phyloP scores from a whole-genome alignment of 2,797 vertebrate genomes.

The Dendrocincla tyrannina region DNA sequence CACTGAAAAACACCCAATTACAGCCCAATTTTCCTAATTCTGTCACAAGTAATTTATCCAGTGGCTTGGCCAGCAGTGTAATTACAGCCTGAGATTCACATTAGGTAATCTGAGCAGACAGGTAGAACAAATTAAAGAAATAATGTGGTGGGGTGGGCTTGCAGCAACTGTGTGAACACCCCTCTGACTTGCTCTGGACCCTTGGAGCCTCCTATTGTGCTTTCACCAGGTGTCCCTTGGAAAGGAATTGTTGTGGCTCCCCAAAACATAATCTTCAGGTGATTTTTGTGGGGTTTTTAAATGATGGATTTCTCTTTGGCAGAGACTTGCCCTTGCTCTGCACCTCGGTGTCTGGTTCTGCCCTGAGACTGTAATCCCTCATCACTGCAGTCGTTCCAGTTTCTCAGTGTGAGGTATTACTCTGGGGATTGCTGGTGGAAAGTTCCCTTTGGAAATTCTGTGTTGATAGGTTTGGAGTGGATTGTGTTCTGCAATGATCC shows the following conservation, averaged over 20 bases:
- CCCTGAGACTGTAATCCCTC: not conserved
- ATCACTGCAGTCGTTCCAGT: not conserved
- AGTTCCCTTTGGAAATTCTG: not conserved
- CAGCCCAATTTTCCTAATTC: slow-evolving; percentile 6
- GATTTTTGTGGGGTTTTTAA: not conserved
- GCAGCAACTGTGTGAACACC: fast-evolving
- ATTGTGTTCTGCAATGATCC: not conserved
- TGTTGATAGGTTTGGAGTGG: not conserved
- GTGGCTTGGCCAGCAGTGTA: not conserved
- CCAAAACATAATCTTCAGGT: not conserved
- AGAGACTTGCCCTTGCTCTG: not conserved
- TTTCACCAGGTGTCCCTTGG: not conserved
- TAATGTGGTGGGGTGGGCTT: not conserved
- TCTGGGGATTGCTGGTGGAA: not conserved
- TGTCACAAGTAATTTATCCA: not conserved
- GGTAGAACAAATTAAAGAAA: slow-evolving; percentile 36
- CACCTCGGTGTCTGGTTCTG: not conserved
- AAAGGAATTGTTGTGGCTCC: not conserved
- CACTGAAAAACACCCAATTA: not conserved
- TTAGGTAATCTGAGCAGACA: slow-evolving; percentile 45
- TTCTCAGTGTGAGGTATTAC: not conserved
- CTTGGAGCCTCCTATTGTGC: fast-evolving
- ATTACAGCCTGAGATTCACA: not conserved
- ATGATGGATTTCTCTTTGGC: not conserved
- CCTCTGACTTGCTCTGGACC: not conserved